phyloP scores from a whole-genome alignment of 2,797 vertebrate species.

The Knipowitschia caucasica region DNA sequence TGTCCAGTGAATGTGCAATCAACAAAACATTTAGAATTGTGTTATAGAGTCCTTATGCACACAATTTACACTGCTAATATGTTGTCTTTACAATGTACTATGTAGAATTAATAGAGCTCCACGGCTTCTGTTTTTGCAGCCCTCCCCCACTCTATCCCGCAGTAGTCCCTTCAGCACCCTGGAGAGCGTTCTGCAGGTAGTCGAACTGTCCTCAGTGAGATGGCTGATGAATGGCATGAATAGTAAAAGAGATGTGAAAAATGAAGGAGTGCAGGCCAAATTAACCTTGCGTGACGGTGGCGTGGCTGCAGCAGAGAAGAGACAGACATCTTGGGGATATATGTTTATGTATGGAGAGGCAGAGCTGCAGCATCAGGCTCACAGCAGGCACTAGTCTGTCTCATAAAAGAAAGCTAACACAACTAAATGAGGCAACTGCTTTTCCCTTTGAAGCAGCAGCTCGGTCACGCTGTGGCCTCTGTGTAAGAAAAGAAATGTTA shows the following conservation, averaged over 20 bases:
- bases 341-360: slow-evolving; percentile 60
- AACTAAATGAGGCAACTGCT: slow-evolving; percentile 69
- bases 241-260: slow-evolving; percentile 50
- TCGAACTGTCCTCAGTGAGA: slow-evolving; percentile 55
- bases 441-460: slow-evolving; percentile 27
- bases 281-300: slow-evolving; percentile 58
- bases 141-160: slow-evolving; percentile 40
- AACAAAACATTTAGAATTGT: slow-evolving; percentile 40
- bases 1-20: slow-evolving; percentile 25
- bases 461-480: slow-evolving; percentile 42
- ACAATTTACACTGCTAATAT: slow-evolving; percentile 34
- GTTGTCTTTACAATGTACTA: slow-evolving; percentile 47
- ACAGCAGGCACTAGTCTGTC: slow-evolving; percentile 51
- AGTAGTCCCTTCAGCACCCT: slow-evolving; percentile 75
- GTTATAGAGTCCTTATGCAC: slow-evolving; percentile 20
- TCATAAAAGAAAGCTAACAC: slow-evolving; percentile 61
- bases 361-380: slow-evolving; percentile 47
- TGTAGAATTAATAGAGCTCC: slow-evolving; percentile 62
- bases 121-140: slow-evolving; percentile 43
- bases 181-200: slow-evolving; percentile 79
- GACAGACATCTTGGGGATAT: slow-evolving; percentile 55
- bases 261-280: slow-evolving; percentile 34
- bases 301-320: slow-evolving; percentile 45
- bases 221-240: slow-evolving; percentile 61
- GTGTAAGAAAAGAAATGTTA: slow-evolving; percentile 12